Evolutionary conservation across 2,888 invertebrate species (phyloP).

Genomic region (Hemistola chrysoprasaria): DNA sequence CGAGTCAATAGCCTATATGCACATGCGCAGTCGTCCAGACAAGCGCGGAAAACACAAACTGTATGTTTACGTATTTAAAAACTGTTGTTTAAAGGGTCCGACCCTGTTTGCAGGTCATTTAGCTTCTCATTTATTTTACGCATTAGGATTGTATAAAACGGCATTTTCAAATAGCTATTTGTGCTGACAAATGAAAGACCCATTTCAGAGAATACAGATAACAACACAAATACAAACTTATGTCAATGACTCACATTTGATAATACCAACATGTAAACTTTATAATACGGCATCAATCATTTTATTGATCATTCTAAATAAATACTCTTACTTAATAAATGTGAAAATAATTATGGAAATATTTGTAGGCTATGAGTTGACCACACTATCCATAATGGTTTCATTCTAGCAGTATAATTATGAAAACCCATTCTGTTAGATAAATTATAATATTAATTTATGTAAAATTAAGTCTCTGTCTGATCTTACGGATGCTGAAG

Average conservation of each 20-base stretch:
- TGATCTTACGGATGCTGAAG: too few relatives aligned
- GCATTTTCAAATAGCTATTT: slow-evolving; percentile 27
- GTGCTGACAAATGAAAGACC: slow-evolving; percentile 24
- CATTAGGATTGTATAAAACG: slow-evolving; percentile 28
- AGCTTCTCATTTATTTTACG: slow-evolving; percentile 36
- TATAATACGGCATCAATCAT: too few relatives aligned
- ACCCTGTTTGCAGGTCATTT: slow-evolving; percentile 24
- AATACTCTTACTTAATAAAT: too few relatives aligned
- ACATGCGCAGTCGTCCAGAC: slow-evolving; percentile 51
- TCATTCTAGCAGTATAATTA: too few relatives aligned
- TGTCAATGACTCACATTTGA: slow-evolving; percentile 14
- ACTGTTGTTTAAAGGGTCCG: slow-evolving; percentile 52
- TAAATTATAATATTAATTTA: too few relatives aligned
- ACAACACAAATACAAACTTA: slow-evolving; percentile 13
- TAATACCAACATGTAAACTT: slow-evolving; percentile 10
- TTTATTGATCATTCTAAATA: too few relatives aligned
- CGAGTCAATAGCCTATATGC: slow-evolving; percentile 72
- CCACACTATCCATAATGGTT: too few relatives aligned
- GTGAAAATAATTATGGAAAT: background rate
- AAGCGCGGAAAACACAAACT: slow-evolving; percentile 58
- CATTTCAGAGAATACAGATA: slow-evolving; percentile 28
- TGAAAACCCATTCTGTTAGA: too few relatives aligned
- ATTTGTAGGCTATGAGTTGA: background rate
- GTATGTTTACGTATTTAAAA: slow-evolving; percentile 71
- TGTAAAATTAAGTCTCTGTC: too few relatives aligned